Conservation (phyloP, 92 coral and sea anemone genomes). For the Diadumene lineata region DNA sequence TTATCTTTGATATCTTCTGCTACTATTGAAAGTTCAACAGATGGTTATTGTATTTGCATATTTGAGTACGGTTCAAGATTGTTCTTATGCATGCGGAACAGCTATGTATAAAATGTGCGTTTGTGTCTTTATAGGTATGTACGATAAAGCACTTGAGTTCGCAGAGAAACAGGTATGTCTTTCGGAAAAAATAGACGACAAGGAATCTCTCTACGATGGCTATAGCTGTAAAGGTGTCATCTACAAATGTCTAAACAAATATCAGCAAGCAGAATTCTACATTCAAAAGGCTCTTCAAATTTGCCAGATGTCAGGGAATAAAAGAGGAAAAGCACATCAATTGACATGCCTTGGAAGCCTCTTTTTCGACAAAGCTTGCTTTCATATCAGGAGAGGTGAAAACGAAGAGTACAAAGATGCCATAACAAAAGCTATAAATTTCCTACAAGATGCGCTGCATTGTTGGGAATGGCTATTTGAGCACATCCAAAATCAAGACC, state of each 20-base stretch:
- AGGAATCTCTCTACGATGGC: not conserved
- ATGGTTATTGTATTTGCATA: too few relatives aligned
- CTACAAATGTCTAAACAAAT: not conserved
- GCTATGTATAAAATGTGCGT: too few relatives aligned
- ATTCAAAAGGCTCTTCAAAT: not conserved
- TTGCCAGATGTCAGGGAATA: not conserved
- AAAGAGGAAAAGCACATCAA: not conserved
- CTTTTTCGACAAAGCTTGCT: not conserved
- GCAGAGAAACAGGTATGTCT: not conserved
- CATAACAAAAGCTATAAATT: not conserved
- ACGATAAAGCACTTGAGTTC: not conserved
- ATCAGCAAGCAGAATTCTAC: not conserved
- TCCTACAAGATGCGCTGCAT: not conserved
- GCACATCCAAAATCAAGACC: conserved; percentile 6
- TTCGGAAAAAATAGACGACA: not conserved
- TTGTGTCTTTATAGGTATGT: not conserved
- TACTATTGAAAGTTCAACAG: too few relatives aligned
- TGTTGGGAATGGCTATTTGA: conserved; percentile 11
- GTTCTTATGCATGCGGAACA: too few relatives aligned
- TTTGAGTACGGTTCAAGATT: too few relatives aligned
- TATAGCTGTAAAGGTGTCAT: not conserved
- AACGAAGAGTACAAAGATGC: not conserved
- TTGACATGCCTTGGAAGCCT: not conserved
- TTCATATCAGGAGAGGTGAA: not conserved
- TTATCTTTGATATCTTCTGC: too few relatives aligned